phyloP scores from a whole-genome alignment of 2,113 vertebrate species.

The Aleadryas rufinucha region DNA sequence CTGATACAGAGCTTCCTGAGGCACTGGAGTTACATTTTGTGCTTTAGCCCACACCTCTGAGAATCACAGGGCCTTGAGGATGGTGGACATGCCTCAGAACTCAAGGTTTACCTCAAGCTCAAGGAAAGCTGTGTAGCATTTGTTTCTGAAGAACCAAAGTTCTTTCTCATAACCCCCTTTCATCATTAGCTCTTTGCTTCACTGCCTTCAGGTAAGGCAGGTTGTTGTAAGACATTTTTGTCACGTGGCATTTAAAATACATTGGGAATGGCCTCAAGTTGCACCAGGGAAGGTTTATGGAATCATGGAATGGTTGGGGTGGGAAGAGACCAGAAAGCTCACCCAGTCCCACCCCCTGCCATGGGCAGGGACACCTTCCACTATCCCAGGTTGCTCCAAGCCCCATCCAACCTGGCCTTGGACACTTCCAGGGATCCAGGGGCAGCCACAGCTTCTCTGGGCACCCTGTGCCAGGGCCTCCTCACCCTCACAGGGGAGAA shows the following conservation, averaged over 20 bases:
- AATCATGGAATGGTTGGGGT: background rate
- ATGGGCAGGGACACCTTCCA: background rate
- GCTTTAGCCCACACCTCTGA: background rate
- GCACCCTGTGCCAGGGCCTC: background rate
- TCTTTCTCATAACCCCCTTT: background rate
- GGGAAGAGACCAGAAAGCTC: background rate
- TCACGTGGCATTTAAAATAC: background rate
- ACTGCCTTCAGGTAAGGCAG: background rate
- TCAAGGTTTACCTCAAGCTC: background rate
- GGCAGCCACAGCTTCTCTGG: background rate
- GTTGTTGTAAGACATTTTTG: background rate
- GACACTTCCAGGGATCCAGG: background rate
- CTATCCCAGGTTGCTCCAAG: accelerated
- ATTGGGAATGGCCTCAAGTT: background rate
- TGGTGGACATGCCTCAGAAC: background rate
- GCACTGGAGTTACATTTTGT: background rate
- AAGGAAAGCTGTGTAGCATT: background rate
- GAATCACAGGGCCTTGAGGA: background rate
- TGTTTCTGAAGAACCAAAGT: background rate
- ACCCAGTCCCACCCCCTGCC: accelerated
- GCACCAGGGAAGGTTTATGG: background rate
- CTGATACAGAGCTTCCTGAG: background rate
- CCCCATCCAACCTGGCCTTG: accelerated
- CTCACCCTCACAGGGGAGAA: accelerated
- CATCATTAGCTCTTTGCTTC: background rate